Evolutionary conservation across 2,113 vertebrate genomes (phyloP), one percentile per base, ranked within the genome.

Genomic region (Amblyornis subalaris): DNA sequence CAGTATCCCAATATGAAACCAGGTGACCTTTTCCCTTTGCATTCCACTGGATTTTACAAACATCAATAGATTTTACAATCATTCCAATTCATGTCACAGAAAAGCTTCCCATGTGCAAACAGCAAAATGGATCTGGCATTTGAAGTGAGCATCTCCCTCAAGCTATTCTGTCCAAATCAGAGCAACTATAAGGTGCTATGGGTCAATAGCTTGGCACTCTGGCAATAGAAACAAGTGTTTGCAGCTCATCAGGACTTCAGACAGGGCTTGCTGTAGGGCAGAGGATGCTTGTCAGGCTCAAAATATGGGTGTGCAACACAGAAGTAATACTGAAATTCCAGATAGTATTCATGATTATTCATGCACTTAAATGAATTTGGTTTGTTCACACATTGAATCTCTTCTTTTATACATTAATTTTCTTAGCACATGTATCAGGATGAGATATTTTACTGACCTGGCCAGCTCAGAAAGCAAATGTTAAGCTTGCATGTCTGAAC

Each of bases 201-300:
- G 78, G 92, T 94, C 94, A 89, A 19, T 64, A 95, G 84, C 54
- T 79, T 94, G 88, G 82, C 80, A 90, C 14, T 8, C 36, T 83
- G 85, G 84, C 90, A 84, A 15, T 2, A 53, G 87, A 93, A 95
- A 81, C 61, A 42, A 67, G 38, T 25, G 50, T 75, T 91, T 67
- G 60, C 36, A 88, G 54, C 65, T 81, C 67, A 82, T 89, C 86
- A 77, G 73, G 73, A 25, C 80, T 85, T 78, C 2, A 58, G 73
- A 64, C 75, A 84, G 36, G 78, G 35, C 36, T 81, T 58, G 25
- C 70, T 96, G 35, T n/a, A 85, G 85, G 73, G 89, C 26, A 70
- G 35, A 70, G 35, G 58, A 70, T 62, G 44, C 20, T 16, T 47
- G 65, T 88, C 28, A 10, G 12, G 50, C 66, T 67, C 48, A 38